Percentiles rank a stretch among this genome's conserved stretches.
These are phyloP conservation scores for Rhopilema esculentum DNA, from an alignment of 30 jellyfish, hydroid and myxozoan species.

Conservation along the genomic window DNA sequence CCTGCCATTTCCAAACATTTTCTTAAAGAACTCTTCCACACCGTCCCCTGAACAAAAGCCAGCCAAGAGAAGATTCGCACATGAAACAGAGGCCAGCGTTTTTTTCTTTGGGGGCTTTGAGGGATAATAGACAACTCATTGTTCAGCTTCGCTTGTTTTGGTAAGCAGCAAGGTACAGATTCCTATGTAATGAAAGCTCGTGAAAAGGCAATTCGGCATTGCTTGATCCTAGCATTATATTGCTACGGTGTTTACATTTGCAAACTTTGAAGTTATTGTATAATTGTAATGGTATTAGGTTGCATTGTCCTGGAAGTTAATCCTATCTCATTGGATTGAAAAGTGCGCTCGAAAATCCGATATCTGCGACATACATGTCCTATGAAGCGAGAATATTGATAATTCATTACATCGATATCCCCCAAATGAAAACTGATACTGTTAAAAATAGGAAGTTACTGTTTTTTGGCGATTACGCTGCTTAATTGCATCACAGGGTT, in stretches of 20 bases:
- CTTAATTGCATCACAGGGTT: neutral
- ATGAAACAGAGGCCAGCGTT: neutral
- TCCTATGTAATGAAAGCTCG: neutral
- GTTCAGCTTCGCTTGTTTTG: neutral
- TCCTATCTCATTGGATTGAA: slow-evolving; percentile 20
- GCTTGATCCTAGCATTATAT: neutral
- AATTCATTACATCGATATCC: neutral
- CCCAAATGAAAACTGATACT: neutral
- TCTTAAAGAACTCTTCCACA: neutral
- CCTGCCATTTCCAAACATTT: neutral
- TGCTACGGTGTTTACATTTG: slow-evolving; percentile 43
- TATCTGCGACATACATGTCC: neutral
- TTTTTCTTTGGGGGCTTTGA: neutral
- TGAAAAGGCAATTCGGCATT: neutral
- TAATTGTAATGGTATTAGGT: slow-evolving; percentile 18
- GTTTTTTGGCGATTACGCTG: neutral
- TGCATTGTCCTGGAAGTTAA: slow-evolving; percentile 16
- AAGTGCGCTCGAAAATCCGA: slow-evolving; percentile 1
- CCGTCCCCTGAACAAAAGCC: neutral
- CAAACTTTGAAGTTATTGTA: slow-evolving; percentile 17
- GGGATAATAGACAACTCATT: neutral
- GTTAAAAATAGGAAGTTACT: neutral
- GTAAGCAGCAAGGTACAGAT: neutral
- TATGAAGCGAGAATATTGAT: neutral
- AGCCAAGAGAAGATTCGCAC: neutral